Conservation (phyloP, 2,797 vertebrate species). For the Falco berigora region DNA sequence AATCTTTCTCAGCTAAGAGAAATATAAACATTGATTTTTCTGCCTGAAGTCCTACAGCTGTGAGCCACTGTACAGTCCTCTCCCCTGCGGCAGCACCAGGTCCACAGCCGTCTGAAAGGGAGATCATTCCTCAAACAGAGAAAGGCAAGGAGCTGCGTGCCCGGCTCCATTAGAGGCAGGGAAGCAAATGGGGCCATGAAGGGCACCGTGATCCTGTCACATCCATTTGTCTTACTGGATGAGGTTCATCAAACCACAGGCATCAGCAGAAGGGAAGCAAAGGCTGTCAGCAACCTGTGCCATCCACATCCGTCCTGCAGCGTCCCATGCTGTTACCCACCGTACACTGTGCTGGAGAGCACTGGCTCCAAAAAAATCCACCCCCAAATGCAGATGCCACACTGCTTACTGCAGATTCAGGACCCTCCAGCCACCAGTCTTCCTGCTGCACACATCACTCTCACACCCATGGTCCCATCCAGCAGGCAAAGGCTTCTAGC, state of each 20-base stretch:
- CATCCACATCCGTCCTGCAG: neutral
- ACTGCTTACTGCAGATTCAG: neutral
- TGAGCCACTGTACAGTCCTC: neutral
- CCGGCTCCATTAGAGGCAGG: neutral
- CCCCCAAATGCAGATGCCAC: accelerated
- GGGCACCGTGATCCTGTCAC: neutral
- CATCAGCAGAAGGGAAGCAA: neutral
- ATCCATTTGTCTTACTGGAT: neutral
- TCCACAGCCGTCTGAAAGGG: neutral
- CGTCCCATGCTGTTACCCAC: neutral
- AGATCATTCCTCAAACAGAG: neutral
- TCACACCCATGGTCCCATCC: neutral
- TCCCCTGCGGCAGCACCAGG: neutral
- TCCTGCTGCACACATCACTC: neutral
- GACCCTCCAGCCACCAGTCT: neutral
- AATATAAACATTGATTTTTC: constrained; percentile 47
- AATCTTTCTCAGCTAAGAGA: neutral
- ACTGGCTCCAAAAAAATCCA: neutral
- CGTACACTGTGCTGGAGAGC: accelerated
- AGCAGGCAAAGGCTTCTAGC: neutral
- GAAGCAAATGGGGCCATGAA: neutral
- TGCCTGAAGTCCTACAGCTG: constrained; percentile 5
- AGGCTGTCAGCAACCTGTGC: neutral
- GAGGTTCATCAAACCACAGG: neutral
- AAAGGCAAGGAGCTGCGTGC: neutral